These are phyloP conservation scores for Halocynthia aurantium DNA, from an alignment of 23 tunicate species.

Conservation along the genomic window DNA sequence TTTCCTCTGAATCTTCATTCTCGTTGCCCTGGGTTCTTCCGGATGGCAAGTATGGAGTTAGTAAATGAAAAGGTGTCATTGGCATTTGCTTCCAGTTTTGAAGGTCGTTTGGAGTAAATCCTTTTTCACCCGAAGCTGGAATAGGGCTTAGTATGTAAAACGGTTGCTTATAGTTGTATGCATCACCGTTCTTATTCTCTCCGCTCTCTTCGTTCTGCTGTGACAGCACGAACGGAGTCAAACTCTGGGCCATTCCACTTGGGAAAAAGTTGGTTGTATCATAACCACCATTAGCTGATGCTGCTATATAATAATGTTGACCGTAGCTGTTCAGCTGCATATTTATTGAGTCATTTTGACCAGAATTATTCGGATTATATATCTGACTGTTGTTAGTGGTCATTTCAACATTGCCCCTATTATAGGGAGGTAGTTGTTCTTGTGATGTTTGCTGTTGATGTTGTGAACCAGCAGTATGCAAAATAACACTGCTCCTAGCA, in stretches of 20 bases:
- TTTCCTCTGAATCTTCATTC: constrained; percentile 12
- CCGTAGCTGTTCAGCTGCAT: constrained; percentile 14
- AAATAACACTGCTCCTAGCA: constrained; percentile 32
- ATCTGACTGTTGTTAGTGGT: neutral
- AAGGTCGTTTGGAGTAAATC: constrained; percentile 50
- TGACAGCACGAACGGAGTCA: constrained; percentile 16
- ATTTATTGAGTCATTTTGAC: constrained; percentile 9
- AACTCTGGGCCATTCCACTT: constrained; percentile 16
- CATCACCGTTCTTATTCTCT: constrained; percentile 10
- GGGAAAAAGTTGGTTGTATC: constrained; percentile 34
- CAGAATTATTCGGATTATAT: neutral
- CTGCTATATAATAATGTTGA: constrained; percentile 55
- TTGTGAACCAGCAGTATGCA: constrained; percentile 25
- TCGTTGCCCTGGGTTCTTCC: constrained; percentile 14
- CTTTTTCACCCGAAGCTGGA: constrained; percentile 48
- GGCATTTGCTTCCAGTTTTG: constrained; percentile 62
- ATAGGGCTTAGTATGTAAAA: constrained; percentile 48
- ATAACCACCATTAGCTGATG: constrained; percentile 18
- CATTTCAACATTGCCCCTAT: neutral
- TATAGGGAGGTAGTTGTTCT: constrained; percentile 3
- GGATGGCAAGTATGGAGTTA: constrained; percentile 54
- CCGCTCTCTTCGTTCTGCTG: neutral
- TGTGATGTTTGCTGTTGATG: constrained; percentile 5
- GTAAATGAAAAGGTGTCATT: constrained; percentile 75
- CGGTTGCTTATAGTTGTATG: constrained; percentile 15